Percentiles rank a stretch among this genome's conserved stretches.
These are phyloP conservation scores for Synodontis membranacea DNA, from an alignment of 2,113 vertebrate species.

Conservation along the genomic window DNA sequence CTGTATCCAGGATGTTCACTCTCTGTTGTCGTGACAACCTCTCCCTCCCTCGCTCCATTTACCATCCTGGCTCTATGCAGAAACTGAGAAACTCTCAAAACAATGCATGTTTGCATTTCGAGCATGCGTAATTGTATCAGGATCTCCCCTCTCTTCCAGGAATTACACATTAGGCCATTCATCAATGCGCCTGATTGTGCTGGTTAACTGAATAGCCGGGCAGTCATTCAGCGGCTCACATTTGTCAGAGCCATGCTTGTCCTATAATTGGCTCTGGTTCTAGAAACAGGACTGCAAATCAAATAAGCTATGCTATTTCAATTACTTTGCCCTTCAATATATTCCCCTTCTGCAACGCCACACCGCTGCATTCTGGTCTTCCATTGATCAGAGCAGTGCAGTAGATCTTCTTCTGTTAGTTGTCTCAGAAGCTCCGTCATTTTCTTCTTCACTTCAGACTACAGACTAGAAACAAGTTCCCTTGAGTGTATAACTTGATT, in stretches of 20 bases:
- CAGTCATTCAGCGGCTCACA: slow-evolving; percentile 29
- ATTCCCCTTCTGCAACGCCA: too few species aligned
- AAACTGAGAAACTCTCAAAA: slow-evolving; percentile 12
- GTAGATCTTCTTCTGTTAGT: too few species aligned
- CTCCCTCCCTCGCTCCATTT: slow-evolving; percentile 17
- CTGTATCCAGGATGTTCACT: slow-evolving; percentile 34
- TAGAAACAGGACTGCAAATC: not conserved
- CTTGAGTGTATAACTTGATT: too few species aligned
- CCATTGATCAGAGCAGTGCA: too few species aligned
- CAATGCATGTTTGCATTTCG: slow-evolving; percentile 47
- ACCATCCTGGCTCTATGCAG: not conserved
- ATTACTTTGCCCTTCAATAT: too few species aligned
- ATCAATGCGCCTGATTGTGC: slow-evolving; percentile 66
- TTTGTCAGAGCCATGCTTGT: slow-evolving; percentile 31
- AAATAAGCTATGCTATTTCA: not conserved
- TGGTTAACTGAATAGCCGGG: slow-evolving; percentile 65
- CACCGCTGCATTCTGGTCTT: too few species aligned
- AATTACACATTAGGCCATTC: slow-evolving; percentile 65
- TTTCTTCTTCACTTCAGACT: too few species aligned
- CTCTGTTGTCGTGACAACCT: slow-evolving; percentile 44
- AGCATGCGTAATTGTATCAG: slow-evolving; percentile 64
- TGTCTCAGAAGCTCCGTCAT: too few species aligned
- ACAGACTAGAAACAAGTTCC: too few species aligned
- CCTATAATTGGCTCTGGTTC: slow-evolving; percentile 6
- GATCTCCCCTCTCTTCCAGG: slow-evolving; percentile 53